phyloP scores from a whole-genome alignment of 2,113 vertebrate species.

The Marmota monax region DNA sequence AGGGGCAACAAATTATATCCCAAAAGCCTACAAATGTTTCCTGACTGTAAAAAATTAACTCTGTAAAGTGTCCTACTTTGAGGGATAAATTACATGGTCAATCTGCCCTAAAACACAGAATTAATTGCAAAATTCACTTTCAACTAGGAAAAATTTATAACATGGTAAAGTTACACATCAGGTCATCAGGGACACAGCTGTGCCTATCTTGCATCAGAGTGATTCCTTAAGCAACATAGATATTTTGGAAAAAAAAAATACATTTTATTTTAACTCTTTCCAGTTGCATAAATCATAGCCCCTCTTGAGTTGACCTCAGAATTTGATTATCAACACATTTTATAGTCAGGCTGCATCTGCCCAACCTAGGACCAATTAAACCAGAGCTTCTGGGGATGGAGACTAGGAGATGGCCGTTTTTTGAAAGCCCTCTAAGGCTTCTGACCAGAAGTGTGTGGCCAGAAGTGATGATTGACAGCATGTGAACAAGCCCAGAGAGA shows the following conservation, averaged over 20 bases:
- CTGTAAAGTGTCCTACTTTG: not conserved
- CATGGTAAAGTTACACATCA: not conserved
- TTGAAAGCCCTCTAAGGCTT: not conserved
- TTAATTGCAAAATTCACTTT: slow-evolving; percentile 5
- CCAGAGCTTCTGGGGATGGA: not conserved
- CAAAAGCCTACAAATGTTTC: not conserved
- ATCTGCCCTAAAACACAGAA: not conserved
- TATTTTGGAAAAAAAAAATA: not conserved
- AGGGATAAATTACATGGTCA: not conserved
- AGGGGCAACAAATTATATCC: not conserved
- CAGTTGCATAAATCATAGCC: not conserved
- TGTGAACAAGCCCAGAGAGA: not conserved
- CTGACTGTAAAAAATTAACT: slow-evolving; percentile 23
- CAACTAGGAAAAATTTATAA: not conserved
- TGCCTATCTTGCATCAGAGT: not conserved
- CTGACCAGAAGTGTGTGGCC: not conserved
- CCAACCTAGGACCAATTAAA: not conserved
- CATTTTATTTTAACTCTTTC: not conserved
- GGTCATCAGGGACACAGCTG: not conserved
- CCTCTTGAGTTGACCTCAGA: not conserved
- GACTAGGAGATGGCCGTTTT: not conserved
- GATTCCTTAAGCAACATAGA: not conserved
- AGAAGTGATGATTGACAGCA: not conserved
- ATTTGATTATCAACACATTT: not conserved
- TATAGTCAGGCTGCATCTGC: not conserved